Conservation (phyloP, 2,113 vertebrate genomes). For the Notarius lentiginosus region DNA sequence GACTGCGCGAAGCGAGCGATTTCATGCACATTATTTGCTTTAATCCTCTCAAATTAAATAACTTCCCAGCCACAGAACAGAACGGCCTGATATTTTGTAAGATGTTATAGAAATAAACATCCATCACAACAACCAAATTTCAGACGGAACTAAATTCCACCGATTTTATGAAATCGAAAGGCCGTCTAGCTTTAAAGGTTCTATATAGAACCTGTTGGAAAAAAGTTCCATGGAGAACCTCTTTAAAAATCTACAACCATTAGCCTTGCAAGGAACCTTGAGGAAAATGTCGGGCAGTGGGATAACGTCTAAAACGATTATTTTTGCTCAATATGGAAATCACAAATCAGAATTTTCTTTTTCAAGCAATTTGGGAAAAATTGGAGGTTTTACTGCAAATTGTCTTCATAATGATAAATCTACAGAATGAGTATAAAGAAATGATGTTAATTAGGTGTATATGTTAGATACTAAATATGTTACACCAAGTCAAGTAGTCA, state of each 20-base stretch:
- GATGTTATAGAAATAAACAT: too few species aligned
- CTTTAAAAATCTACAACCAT: not conserved
- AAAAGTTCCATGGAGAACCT: not conserved
- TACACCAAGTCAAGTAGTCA: not conserved
- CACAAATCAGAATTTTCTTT: not conserved
- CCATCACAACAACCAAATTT: too few species aligned
- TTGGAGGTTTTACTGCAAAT: not conserved
- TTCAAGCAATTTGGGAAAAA: not conserved
- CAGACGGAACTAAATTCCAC: too few species aligned
- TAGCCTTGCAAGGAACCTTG: not conserved
- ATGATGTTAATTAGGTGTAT: not conserved
- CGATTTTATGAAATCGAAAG: too few species aligned
- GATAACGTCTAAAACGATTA: not conserved
- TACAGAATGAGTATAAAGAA: not conserved
- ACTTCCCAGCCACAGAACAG: too few species aligned
- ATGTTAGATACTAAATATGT: not conserved
- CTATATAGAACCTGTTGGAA: not conserved
- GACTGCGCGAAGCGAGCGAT: not conserved
- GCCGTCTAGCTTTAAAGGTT: not conserved
- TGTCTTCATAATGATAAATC: not conserved
- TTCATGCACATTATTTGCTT: too few species aligned
- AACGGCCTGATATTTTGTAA: too few species aligned
- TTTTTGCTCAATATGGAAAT: too few species aligned
- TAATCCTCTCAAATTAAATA: too few species aligned
- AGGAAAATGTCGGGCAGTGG: not conserved